Evolutionary conservation across 2,113 vertebrate genomes (phyloP).

Genomic region (Eonycteris spelaea): DNA sequence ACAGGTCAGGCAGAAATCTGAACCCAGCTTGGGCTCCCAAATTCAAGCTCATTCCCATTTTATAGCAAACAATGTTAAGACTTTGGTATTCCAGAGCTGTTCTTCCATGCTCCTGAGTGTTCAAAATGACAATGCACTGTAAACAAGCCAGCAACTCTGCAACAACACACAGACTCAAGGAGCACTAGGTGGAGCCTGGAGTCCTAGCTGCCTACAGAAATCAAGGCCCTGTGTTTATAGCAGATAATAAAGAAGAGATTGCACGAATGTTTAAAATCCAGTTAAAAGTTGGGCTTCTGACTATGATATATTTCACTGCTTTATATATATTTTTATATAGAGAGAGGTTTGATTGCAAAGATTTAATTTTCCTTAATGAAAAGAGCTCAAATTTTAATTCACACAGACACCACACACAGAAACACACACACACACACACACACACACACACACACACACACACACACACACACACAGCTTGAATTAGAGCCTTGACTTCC

Average conservation of each 20-base stretch:
- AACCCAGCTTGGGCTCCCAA: not conserved
- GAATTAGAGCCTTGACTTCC: not conserved
- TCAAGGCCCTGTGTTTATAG: not conserved
- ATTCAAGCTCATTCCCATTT: not conserved
- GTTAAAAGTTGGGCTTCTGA: not conserved
- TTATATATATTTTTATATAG: not conserved
- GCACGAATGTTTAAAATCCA: not conserved
- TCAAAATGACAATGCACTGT: not conserved
- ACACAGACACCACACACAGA: not conserved
- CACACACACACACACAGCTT: not conserved
- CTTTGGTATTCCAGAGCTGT: not conserved
- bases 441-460: too few relatives aligned
- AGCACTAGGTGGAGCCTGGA: not conserved
- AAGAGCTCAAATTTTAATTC: slow-evolving; percentile 18
- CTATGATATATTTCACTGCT: not conserved
- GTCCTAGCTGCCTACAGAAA: not conserved
- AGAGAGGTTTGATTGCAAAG: not conserved
- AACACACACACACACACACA: too few relatives aligned
- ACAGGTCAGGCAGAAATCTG: not conserved
- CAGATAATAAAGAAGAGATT: not conserved
- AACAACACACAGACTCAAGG: not conserved
- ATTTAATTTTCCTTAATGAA: not conserved
- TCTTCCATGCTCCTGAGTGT: not conserved
- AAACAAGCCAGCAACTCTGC: not conserved
- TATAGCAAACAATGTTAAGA: not conserved